Evolutionary conservation across 2,797 vertebrate species (phyloP).

Genomic region (Acrossocheilus wenchowensis): DNA sequence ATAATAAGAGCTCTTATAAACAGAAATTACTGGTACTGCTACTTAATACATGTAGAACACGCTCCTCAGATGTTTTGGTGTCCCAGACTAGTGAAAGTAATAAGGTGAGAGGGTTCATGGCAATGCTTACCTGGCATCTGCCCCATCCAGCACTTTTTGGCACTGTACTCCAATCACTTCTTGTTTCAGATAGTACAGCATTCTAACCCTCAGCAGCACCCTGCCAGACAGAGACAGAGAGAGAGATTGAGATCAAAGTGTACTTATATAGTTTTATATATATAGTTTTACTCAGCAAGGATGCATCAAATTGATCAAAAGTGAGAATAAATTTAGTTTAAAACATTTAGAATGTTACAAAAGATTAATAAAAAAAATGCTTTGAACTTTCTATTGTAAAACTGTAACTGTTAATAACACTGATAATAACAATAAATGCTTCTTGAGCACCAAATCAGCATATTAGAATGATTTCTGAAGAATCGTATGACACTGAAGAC

Average conservation of each 20-base stretch:
- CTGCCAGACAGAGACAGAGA: slow-evolving; percentile 73
- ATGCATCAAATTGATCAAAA: no score
- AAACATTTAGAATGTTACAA: no score
- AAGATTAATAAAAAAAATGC: background rate
- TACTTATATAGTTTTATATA: background rate
- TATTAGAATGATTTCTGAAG: background rate
- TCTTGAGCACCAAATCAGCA: background rate
- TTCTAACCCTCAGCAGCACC: slow-evolving; percentile 97
- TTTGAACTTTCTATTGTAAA: background rate
- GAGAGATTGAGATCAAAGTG: slow-evolving; percentile 5
- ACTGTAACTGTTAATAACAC: background rate
- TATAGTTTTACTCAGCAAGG: no score
- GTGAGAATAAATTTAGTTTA: no score
- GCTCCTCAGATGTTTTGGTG: background rate
- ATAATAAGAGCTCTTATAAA: background rate
- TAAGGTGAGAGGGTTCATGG: slow-evolving; percentile 56
- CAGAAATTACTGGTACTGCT: background rate
- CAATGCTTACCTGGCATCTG: slow-evolving; percentile 87
- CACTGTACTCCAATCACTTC: slow-evolving; percentile 95
- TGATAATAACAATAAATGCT: background rate
- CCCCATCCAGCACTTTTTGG: slow-evolving; percentile 91
- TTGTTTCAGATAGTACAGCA: slow-evolving; percentile 99
- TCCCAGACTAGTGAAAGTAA: background rate
- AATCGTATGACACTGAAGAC: background rate
- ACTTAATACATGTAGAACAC: background rate